Conservation (phyloP, 2,113 vertebrate genomes). For the Rostratula benghalensis region DNA sequence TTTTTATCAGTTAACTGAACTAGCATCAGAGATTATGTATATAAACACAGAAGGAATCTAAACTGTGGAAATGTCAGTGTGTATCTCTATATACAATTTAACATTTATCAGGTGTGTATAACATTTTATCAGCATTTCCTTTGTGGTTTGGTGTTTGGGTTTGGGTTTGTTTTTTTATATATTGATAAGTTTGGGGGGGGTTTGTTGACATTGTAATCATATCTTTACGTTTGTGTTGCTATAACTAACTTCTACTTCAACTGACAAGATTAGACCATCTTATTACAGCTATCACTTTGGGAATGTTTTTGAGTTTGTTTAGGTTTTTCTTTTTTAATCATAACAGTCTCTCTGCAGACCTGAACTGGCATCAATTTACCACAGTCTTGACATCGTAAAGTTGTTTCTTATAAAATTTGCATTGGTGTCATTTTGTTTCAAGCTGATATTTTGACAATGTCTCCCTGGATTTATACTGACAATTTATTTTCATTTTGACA, state of each 20-base stretch:
- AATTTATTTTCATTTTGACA: conserved; percentile 64
- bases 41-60: not conserved
- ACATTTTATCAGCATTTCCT: not conserved
- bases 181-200: not conserved
- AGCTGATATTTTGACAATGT: conserved; percentile 48
- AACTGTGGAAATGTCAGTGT: not conserved
- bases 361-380: conserved; percentile 65
- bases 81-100: not conserved
- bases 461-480: conserved; percentile 55
- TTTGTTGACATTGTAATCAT: not conserved
- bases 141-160: not conserved
- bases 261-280: conserved; percentile 16
- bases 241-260: not conserved
- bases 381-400: conserved; percentile 65
- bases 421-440: conserved; percentile 66
- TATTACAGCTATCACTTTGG: not conserved
- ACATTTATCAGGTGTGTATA: not conserved
- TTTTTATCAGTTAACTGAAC: not conserved
- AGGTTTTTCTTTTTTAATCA: conserved; percentile 29
- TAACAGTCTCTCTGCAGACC: conserved; percentile 41
- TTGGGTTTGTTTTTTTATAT: not conserved
- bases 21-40: not conserved
- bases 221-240: not conserved
- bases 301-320: conserved; percentile 47
- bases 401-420: conserved; percentile 64